phyloP scores from a whole-genome alignment of 2,797 vertebrate genomes.

The Nyctibius grandis region DNA sequence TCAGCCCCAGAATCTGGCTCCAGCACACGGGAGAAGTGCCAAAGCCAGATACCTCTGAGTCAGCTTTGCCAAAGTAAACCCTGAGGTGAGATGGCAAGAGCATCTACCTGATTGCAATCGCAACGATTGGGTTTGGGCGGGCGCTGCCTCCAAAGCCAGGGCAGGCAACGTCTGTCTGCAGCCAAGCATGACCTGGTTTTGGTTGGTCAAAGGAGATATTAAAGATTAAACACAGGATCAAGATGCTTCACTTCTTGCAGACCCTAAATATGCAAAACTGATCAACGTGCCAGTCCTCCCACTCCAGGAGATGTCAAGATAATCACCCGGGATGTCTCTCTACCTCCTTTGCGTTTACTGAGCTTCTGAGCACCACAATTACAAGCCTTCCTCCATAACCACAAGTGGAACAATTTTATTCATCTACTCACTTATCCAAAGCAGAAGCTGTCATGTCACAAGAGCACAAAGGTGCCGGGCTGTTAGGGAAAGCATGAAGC shows the following conservation, averaged over 20 bases:
- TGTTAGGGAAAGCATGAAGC: conserved; percentile 30
- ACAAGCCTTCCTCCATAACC: background rate
- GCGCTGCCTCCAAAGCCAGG: background rate
- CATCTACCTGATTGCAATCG: fast-evolving
- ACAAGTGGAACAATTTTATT: background rate
- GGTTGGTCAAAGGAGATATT: background rate
- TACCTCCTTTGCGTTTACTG: background rate
- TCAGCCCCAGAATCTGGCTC: background rate
- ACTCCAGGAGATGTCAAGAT: too few relatives aligned
- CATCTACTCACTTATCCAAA: background rate
- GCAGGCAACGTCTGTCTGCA: background rate
- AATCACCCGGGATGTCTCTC: background rate
- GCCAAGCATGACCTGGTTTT: background rate
- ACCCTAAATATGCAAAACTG: background rate
- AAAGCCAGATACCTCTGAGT: background rate
- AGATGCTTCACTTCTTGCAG: background rate
- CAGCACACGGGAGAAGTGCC: fast-evolving
- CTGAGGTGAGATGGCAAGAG: background rate
- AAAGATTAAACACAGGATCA: background rate
- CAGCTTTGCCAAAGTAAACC: background rate
- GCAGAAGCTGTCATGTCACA: conserved; percentile 1
- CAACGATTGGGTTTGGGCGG: fast-evolving
- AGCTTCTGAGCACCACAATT: background rate
- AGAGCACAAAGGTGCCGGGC: conserved; percentile 6
- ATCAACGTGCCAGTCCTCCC: background rate